Evolutionary conservation across 2,797 vertebrate species (phyloP).

Genomic region (Gallinago stenura): DNA sequence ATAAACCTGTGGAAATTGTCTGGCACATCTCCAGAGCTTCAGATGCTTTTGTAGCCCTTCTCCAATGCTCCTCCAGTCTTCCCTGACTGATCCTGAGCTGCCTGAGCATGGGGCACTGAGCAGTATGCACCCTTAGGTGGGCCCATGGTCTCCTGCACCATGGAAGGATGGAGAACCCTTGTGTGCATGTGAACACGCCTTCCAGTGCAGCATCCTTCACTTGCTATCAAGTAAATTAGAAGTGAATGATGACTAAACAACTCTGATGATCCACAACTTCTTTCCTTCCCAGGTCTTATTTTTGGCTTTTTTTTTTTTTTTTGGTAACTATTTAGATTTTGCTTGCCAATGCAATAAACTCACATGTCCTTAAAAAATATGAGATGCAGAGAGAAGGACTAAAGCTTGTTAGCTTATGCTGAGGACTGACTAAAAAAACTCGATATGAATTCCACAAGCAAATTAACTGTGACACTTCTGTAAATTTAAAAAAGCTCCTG

Average conservation of each 20-base stretch:
- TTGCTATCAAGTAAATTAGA: background rate
- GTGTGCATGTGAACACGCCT: accelerated
- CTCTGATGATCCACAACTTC: background rate
- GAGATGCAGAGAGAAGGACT: background rate
- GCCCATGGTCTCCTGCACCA: accelerated
- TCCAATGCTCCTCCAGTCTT: background rate
- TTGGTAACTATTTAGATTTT: background rate
- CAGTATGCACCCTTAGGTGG: background rate
- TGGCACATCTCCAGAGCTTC: background rate
- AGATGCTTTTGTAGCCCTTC: background rate
- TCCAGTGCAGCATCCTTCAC: background rate
- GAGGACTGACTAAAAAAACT: background rate
- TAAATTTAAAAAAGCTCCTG: background rate
- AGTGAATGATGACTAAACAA: background rate
- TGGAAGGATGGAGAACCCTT: background rate
- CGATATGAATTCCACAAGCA: background rate
- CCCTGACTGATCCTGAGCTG: background rate
- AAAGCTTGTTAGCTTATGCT: background rate
- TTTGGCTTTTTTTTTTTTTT: background rate
- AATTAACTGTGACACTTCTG: background rate
- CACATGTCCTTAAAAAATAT: background rate
- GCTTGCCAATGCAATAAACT: background rate
- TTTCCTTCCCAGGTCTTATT: background rate
- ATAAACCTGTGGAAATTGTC: background rate
- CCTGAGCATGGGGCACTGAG: background rate